These are phyloP conservation scores for Anagrus nilaparvatae DNA, from an alignment of 1,140 invertebrate species.

Conservation along the genomic window DNA sequence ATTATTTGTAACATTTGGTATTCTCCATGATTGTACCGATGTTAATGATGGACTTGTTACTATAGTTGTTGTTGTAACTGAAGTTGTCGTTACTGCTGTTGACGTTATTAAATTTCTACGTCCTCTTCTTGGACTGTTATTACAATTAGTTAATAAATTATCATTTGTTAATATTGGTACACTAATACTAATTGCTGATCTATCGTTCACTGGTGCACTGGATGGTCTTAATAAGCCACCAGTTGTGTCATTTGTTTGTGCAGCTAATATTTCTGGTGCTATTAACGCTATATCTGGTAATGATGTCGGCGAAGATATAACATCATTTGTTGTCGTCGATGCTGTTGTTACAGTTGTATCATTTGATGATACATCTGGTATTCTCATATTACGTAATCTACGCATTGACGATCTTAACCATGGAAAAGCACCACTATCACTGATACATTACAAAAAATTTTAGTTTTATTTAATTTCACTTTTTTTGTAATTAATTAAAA, in stretches of 20 bases:
- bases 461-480: conserved; percentile 3
- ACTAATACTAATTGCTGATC: no score
- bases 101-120: no score
- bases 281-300: conserved; percentile 38
- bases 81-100: no score
- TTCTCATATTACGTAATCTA: conserved; percentile 32
- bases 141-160: no score
- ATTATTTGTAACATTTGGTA: no score
- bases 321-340: conserved; percentile 9
- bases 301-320: conserved; percentile 31
- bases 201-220: conserved; percentile 32
- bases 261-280: conserved; percentile 36
- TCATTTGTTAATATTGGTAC: no score
- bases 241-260: conserved; percentile 34
- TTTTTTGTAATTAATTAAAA: neutral
- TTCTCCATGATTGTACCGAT: no score
- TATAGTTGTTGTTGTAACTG: no score
- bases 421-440: conserved; percentile 17
- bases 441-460: no score
- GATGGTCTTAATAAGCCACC: conserved; percentile 26
- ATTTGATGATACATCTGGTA: conserved; percentile 24
- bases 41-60: no score
- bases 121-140: no score
- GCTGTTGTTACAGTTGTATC: conserved; percentile 4
- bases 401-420: conserved; percentile 41